Conservation (phyloP, 2,888 invertebrate species). For the Pammene aurita region DNA sequence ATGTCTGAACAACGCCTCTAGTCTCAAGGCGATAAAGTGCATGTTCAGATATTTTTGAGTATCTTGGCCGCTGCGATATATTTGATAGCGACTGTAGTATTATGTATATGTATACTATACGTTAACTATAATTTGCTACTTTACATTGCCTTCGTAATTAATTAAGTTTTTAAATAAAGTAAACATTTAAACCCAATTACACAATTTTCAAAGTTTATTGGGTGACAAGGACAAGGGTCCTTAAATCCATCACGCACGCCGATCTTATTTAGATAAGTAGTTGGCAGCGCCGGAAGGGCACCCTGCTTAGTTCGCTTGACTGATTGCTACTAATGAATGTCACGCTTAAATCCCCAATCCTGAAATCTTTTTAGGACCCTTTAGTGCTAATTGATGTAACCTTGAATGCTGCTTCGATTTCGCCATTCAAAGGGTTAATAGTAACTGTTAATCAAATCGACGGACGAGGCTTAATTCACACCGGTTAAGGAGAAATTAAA, state of each 20-base stretch:
- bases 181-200: slow-evolving; percentile 33
- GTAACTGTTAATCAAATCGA: slow-evolving; percentile 39
- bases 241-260: slow-evolving; percentile 78
- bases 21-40: no score
- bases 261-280: slow-evolving; percentile 82
- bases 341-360: slow-evolving; percentile 65
- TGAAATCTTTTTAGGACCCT: slow-evolving; percentile 43
- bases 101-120: no score
- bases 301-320: slow-evolving; percentile 76
- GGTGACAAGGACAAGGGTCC: slow-evolving; percentile 64
- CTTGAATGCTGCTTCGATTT: slow-evolving; percentile 39
- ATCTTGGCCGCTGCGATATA: no score
- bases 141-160: neutral
- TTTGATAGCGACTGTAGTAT: no score
- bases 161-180: slow-evolving; percentile 15
- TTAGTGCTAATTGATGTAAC: slow-evolving; percentile 41
- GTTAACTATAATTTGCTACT: no score
- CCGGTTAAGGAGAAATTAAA: slow-evolving; percentile 38
- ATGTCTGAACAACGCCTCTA: no score
- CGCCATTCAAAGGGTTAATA: slow-evolving; percentile 30
- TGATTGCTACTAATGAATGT: slow-evolving; percentile 79
- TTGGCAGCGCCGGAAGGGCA: slow-evolving; percentile 70
- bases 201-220: slow-evolving; percentile 42
- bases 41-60: no score
- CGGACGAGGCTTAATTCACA: slow-evolving; percentile 29